Evolutionary conservation across 2,113 vertebrate genomes (phyloP), one percentile per base, ranked within the genome.

Genomic region (Plestiodon gilberti): DNA sequence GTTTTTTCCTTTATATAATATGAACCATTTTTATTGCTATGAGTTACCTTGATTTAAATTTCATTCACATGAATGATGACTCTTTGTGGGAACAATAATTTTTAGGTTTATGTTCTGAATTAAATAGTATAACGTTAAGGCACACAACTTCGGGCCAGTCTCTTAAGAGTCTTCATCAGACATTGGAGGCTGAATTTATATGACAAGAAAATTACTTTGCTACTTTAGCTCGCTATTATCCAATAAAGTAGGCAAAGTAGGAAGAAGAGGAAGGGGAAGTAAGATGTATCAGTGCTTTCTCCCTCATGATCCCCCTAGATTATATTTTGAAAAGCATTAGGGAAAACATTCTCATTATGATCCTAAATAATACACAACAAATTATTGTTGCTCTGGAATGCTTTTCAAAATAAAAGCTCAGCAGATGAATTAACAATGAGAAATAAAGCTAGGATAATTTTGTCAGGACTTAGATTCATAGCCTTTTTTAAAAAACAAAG

Each of bases 181-280:
- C 48, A 78, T 28, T 62, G 30, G 65, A 43, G 30, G 55, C n/a
- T 86, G 69, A 80, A 80, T 86, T 80, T 80, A 48, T 48, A 62
- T 71, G 77, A 80, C 77, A 80, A 80, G 77, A 80, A 91, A 89
- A 88, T 80, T 35, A 90, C 81, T 82, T 77, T 83, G 87, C 82
- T 30, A 90, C 74, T 91, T 87, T 89, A 86, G 90, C 86, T 94
- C 86, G 79, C 89, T 23, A 81, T 87, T 89, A 91, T 92, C 86
- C 95, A 93, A 65, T 81, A 90, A 88, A 0, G 2, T 73, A 89
- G 1, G 2, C 25, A 81, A 74, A 73, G 61, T 62, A 84, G 90
- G 43, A 0, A 78, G 78, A 61, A 87, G 92, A 88, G 52, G 85
- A 81, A 81, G 81, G 91, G 73, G 88, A 85, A 88, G 89, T 76